Evolutionary conservation across 2,113 vertebrate genomes (phyloP), one percentile per base, ranked within the genome.

Genomic region (Dromiciops gliroides): DNA sequence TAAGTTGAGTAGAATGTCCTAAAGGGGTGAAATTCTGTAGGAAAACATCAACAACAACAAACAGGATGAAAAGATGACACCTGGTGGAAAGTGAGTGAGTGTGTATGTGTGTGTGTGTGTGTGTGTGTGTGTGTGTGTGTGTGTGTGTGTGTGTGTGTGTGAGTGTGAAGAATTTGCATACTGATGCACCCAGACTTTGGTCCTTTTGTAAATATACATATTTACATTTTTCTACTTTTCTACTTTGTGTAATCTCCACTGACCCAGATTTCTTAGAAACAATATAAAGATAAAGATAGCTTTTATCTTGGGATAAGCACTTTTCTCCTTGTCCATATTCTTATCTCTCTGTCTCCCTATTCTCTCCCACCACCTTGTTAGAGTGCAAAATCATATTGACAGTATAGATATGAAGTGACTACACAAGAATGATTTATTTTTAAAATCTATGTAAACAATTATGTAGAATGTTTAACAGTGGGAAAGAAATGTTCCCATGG

Each of bases 381-480:
- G 53, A 96, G 92, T 93, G 51, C 56, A 67, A 93, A 92, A 24
- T 53, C 95, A 93, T 48, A 51, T n/a, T 95, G 94, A 94, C 91
- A 95, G 8, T 28, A 94, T 96, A 95, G 95, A 94, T 24, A 95
- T 48, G 26, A 75, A n/a, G 96, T 92, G 91, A 92, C 88, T 48
- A 92, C 60, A 94, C 0, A 49, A 97, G 60, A 51, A 95, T 89
- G 50, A 97, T 94, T 92, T 95, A 94, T 52, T 89, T 94, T 95
- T 53, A 94, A 97, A 95, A 91, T 75, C 22, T 83, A 92, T 24
- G 88, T 95, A 75, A 93, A 97, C 93, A 96, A 93, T 93, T 96
- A 96, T 93, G 93, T 93, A 97, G 96, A 96, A 96, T 94, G 94
- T 90, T 97, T 96, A 93, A 19, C 48, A 96, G 89, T 93, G 94